A percentile compares a stretch with the other conserved stretches of the same genome.
Conservation (phyloP, 2,113 vertebrate genomes). For the Gallinago paraguaiae region DNA sequence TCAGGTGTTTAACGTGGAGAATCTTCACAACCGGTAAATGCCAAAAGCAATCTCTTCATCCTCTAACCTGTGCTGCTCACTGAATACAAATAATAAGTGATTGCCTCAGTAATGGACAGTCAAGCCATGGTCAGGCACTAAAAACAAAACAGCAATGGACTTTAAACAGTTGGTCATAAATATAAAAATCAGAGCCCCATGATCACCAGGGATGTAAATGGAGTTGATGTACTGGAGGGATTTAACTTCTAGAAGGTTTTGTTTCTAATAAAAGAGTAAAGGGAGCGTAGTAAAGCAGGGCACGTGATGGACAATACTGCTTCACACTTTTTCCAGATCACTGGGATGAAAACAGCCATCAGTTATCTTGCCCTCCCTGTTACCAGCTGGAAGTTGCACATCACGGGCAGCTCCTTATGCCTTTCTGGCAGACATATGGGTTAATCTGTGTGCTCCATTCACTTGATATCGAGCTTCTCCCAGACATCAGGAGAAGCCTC, state of each 20-base stretch:
- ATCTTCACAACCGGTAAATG: conserved; percentile 12
- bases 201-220: background rate
- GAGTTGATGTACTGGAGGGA: background rate
- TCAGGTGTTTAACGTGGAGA: background rate
- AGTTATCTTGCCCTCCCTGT: background rate
- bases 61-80: background rate
- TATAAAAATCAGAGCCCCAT: conserved; percentile 34
- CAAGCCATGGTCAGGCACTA: conserved; percentile 44
- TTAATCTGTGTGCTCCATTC: background rate
- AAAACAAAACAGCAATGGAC: conserved; percentile 4
- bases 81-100: conserved; percentile 50
- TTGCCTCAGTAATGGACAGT: conserved; percentile 52
- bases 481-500: background rate
- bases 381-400: background rate
- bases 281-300: background rate
- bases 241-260: background rate
- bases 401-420: background rate
- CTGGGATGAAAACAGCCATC: background rate
- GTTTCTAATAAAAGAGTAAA: background rate
- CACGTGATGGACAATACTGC: rapidly evolving
- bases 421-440: background rate
- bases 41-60: conserved; percentile 14
- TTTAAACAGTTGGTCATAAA: conserved; percentile 59
- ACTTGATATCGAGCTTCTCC: rapidly evolving
- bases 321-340: background rate